Conservation (phyloP, 2,888 invertebrate species). For the Malthinus seriepunctatus region DNA sequence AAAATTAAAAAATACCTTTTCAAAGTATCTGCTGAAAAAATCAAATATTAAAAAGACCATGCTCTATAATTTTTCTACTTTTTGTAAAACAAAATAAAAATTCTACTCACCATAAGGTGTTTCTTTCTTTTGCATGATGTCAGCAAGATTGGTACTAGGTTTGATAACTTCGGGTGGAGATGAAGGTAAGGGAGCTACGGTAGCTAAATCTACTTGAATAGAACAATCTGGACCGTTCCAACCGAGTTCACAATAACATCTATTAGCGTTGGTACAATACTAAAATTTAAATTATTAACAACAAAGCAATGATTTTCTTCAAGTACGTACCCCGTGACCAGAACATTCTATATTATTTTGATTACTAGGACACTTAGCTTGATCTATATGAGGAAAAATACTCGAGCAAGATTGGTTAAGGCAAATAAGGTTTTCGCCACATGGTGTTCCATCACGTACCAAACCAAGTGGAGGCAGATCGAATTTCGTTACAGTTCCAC, state of each 20-base stretch:
- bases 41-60: too few relatives aligned
- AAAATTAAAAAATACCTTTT: background rate
- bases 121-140: conserved; percentile 84
- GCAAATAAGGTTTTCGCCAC: conserved; percentile 91
- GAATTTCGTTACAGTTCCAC: conserved; percentile 64
- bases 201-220: conserved; percentile 69
- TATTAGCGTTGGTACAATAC: conserved; percentile 91
- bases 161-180: conserved; percentile 63
- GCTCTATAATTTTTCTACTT: background rate
- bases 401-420: conserved; percentile 91
- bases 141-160: conserved; percentile 58
- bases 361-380: conserved; percentile 88
- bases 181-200: conserved; percentile 59
- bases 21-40: background rate
- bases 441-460: conserved; percentile 92
- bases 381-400: conserved; percentile 81
- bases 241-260: conserved; percentile 88
- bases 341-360: conserved; percentile 90
- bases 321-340: conserved; percentile 83
- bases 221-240: conserved; percentile 91
- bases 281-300: conserved; percentile 48
- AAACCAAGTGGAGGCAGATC: conserved; percentile 77
- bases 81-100: background rate
- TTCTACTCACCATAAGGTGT: conserved; percentile 86
- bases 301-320: too few relatives aligned